Evolutionary conservation across 2,113 vertebrate species (phyloP), one percentile per base, ranked within the genome.

Genomic region (Porphyrio hochstetteri): DNA sequence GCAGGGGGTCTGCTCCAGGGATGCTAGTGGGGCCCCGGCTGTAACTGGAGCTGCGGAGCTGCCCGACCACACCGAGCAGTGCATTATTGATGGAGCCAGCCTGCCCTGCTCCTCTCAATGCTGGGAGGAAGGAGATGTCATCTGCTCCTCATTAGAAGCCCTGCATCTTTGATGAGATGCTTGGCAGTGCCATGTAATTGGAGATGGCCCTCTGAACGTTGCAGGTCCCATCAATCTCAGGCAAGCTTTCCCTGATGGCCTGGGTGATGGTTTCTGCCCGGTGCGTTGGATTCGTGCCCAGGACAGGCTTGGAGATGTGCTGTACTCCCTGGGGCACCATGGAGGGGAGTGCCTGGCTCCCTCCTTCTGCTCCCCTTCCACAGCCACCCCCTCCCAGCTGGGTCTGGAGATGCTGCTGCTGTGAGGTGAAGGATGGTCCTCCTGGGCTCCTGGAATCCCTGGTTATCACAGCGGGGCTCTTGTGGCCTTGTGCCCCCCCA

Each of bases 81-180:
- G 81, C 86, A 97, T 97, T 97, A 97, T 97, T 97, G 95, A 97
- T 97, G 93, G 42, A 52, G 53, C 76, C 4, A 16, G 40, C 74
- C 0, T 23, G 31, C 91, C 64, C 82, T 3, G 16, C 69, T 92
- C 42, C 33, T 63, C 67, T 63, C 31, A 11, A 16, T 36, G 70
- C 93, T 0, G 16, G 38, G 28, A 72, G 94, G 57, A 92, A 72
- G 63, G 74, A 87, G 91, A 94, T 96, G 93, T 93, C 96, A 97
- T 87, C 81, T 69, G 83, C 81, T 95, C 88, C 95, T 97, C 46
- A 15, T 97, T 97, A 97, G 94, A 91, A 83, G 86, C 88, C 80
- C 40, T 97, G 87, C 95, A 97, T 97, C 92, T 97, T 98, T 97
- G 93, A 97, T 97, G 92, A 96, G 87, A 16, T 27, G 68, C 24